These are phyloP conservation scores for Agrochola litura DNA, from an alignment of 2,888 invertebrate genomes.

Conservation along the genomic window DNA sequence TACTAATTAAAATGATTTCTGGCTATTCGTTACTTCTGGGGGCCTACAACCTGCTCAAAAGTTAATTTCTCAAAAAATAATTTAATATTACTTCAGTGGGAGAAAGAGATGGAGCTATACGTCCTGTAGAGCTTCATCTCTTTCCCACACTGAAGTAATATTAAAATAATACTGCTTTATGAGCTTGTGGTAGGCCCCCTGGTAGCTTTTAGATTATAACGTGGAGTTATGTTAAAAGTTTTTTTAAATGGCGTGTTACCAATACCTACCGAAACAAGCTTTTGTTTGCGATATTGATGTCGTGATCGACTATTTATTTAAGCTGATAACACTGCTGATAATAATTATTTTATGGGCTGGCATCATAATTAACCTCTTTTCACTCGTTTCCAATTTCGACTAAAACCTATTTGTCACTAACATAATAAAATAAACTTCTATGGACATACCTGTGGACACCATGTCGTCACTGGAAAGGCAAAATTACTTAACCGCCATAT, in stretches of 20 bases:
- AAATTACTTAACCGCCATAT: too few species aligned
- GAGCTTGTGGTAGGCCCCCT: too few species aligned
- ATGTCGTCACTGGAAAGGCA: too few species aligned
- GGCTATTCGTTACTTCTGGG: background rate
- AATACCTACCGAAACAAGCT: background rate
- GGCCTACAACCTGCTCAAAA: too few species aligned
- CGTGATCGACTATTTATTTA: background rate
- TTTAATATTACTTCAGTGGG: too few species aligned
- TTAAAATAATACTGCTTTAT: too few species aligned
- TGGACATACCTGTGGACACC: conserved; percentile 5
- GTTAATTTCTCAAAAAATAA: too few species aligned
- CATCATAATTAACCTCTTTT: background rate
- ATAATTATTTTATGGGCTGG: too few species aligned
- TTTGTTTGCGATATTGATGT: background rate
- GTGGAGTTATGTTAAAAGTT: background rate
- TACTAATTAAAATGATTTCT: conserved; percentile 27
- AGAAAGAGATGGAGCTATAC: too few species aligned
- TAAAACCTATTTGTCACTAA: background rate
- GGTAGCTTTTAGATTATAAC: conserved; percentile 1
- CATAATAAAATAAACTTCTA: background rate
- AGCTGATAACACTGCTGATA: background rate
- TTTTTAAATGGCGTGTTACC: background rate
- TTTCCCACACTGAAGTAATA: too few species aligned
- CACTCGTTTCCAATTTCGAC: background rate
- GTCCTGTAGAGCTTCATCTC: too few species aligned